Evolutionary conservation across 2,113 vertebrate genomes (phyloP), one percentile per base, ranked within the genome.

Genomic region (Narcine bancroftii): DNA sequence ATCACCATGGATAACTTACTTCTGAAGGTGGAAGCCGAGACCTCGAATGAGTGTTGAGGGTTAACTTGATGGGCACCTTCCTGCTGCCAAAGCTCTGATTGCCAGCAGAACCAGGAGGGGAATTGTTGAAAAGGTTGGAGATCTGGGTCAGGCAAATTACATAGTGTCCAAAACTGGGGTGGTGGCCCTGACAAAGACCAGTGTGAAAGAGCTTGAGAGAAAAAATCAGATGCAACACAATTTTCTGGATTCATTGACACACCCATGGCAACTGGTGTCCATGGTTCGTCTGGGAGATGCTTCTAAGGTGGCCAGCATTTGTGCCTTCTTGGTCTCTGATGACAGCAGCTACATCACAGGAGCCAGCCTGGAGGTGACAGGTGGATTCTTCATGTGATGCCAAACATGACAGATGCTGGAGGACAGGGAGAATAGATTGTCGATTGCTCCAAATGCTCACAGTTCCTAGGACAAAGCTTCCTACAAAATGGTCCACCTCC

Each of bases 301-400:
- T n/a, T n/a, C n/a, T n/a, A n/a, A 98, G 94, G 97, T 98, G 5
- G 97, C 97, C 11, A 96, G 97, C 65, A 97, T 96, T 0, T 97
- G 97, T 39, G 96, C 96, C 6, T 98, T 98, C 93, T 94, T 98
- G 73, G 97, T 97, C 10, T 98, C 97, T 0, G 97, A 97, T 17
- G 97, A 98, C 89, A 97, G 97, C 92, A 93, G 94, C 1, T 98
- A 98, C 93, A 95, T 98, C 94, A 98, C 97, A 0, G 97, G 97
- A 92, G 94, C 95, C 92, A 97, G 97, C 66, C 92, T 98, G 65
- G 97, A 98, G 94, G 97, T 98, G 92, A 96, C 97, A 92, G 97
- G 97, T 97, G 93, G 81, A 0, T 53, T 87, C 9, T 87, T 87
- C 81, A 87, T 87, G 81, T 87, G 29, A 83, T 3, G 26, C 69